These are phyloP conservation scores for Bradypodion ventrale DNA, from an alignment of 2,797 vertebrate genomes.

Conservation along the genomic window DNA sequence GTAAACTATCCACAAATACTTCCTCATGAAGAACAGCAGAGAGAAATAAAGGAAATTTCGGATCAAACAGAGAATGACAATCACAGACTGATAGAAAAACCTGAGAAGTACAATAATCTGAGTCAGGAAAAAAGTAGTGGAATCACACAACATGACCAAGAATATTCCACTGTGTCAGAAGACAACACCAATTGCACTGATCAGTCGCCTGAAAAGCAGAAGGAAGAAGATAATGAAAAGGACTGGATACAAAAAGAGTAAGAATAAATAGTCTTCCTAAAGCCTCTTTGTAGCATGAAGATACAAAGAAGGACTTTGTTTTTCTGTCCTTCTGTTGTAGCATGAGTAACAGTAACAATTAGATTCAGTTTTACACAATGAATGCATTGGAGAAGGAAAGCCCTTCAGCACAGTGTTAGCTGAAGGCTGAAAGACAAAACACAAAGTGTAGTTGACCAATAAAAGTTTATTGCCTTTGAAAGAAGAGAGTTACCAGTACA, in stretches of 20 bases:
- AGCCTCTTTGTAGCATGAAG: neutral
- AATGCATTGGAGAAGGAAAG: no score
- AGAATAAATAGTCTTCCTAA: conserved; percentile 1
- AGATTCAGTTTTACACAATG: neutral
- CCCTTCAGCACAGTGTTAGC: no score
- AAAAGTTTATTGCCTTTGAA: no score
- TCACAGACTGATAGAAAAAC: neutral
- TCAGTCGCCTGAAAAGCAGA: conserved; percentile 10
- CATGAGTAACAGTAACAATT: neutral
- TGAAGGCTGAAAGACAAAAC: no score
- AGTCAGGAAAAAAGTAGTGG: conserved; percentile 18
- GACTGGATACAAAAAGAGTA: conserved; percentile 61
- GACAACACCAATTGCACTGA: conserved; percentile 2
- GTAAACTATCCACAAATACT: rapidly evolving
- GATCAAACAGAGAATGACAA: conserved; percentile 18
- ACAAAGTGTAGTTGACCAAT: no score
- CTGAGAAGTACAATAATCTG: neutral
- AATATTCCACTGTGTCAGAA: conserved; percentile 1
- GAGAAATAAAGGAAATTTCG: neutral
- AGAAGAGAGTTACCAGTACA: no score
- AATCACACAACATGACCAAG: neutral
- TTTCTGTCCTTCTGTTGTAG: neutral
- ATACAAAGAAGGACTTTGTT: neutral
- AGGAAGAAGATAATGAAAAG: conserved; percentile 24
- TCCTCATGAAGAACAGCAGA: conserved; percentile 21